Conservation (phyloP, 2,113 vertebrate species). For the Procavia capensis region DNA sequence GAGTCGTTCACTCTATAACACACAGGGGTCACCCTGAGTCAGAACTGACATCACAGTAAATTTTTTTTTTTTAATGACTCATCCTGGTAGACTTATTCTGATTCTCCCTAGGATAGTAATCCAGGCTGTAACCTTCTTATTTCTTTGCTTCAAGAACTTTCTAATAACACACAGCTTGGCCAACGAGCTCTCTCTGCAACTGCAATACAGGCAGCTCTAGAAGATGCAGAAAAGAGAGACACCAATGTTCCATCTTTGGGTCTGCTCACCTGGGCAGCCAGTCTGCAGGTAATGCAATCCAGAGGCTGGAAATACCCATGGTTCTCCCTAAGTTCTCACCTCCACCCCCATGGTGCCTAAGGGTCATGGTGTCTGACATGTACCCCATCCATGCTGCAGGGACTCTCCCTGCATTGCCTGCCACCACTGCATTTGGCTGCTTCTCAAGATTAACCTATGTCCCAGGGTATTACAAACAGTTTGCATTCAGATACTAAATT, state of each 20-base stretch:
- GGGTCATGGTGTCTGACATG: fast-evolving
- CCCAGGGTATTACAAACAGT: neutral
- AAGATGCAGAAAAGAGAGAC: neutral
- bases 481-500: neutral
- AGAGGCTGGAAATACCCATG: neutral
- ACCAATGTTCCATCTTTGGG: fast-evolving
- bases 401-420: fast-evolving
- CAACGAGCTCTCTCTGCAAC: neutral
- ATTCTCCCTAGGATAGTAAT: neutral
- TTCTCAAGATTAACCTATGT: neutral
- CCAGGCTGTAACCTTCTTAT: neutral
- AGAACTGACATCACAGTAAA: neutral
- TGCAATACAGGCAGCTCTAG: neutral
- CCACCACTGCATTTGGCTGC: too few relatives aligned
- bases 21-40: neutral
- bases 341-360: fast-evolving
- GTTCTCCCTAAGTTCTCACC: too few relatives aligned
- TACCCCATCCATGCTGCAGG: neutral
- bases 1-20: neutral
- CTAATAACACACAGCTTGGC: neutral
- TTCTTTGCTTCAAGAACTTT: neutral
- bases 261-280: fast-evolving
- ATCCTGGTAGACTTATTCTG: neutral
- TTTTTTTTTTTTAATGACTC: neutral
- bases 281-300: neutral